Conservation (phyloP, 2,113 vertebrate genomes). For the Scophthalmus maximus region DNA sequence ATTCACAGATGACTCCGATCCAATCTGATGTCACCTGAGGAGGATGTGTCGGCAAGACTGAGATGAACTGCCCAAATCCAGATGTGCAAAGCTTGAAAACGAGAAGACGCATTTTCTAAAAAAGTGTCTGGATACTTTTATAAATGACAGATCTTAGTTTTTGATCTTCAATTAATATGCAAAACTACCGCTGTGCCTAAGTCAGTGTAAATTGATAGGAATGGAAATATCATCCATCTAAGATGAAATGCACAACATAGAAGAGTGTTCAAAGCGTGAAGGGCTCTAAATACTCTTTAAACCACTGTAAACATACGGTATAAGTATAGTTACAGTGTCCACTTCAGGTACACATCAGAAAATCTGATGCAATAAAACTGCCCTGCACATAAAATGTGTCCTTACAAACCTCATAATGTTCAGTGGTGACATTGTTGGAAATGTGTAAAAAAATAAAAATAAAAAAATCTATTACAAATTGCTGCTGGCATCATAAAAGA, state of each 20-base stretch:
- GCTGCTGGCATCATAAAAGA: neutral
- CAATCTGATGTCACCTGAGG: neutral
- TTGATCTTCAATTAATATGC: neutral
- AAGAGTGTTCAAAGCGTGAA: neutral
- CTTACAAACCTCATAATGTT: conserved; percentile 4
- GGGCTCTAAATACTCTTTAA: neutral
- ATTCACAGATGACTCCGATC: neutral
- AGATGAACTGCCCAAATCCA: neutral
- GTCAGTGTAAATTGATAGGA: too few species aligned
- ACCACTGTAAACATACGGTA: neutral
- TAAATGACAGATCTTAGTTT: neutral
- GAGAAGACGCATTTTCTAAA: neutral
- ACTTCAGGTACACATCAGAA: neutral
- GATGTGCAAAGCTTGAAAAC: neutral
- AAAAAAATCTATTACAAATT: neutral
- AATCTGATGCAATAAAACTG: neutral
- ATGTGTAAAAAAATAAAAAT: too few species aligned
- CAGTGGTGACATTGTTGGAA: neutral
- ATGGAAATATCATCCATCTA: too few species aligned
- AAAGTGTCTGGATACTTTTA: neutral
- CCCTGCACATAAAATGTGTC: neutral
- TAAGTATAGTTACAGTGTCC: neutral
- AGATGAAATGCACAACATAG: too few species aligned
- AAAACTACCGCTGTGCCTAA: neutral
- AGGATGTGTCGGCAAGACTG: too few species aligned